Base-by-base conservation (phyloP, 2,797 vertebrate genomes). In the Hippopotamyrus pictus region DNA sequence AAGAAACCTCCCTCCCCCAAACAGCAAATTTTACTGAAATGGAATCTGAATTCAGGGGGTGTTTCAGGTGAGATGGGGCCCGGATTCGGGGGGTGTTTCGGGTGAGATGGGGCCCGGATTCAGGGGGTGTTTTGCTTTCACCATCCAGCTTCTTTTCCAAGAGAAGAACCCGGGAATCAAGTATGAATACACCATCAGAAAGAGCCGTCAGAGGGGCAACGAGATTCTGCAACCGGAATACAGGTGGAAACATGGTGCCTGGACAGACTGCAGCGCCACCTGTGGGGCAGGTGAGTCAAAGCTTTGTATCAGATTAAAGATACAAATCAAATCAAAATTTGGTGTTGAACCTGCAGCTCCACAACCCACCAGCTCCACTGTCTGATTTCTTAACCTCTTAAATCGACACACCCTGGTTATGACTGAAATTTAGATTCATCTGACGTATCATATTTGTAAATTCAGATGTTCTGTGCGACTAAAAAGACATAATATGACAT, bases 181-280 rank as follows among this genome's bases (percentile, higher is more conserved):
- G 82, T 98, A 97, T 12, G 96, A 98, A 93, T 99, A 98, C 92
- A 97, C 94, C 37, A 92, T 98, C 89, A 97, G 95, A 92, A 99
- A 97, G 94, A 95, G 94, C 50, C 95, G 92, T 91, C 91, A 86
- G 44, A 90, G 93, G 44, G 97, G 96, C 91, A 98, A 98, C 88
- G 97, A 98, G 19, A 93, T 98, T 89, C 94, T 93, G 19, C 95
- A 97, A 65, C 95, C 95, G 0, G 92, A 96, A 50, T 98, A 97
- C 93, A 95, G 90, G 86, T 99, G 98, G 98, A 97, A 96, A 82
- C 96, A 97, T 0, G 97, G 98, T 89, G 96, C 92, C 1, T 99
- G 98, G 98, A 97, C 97, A 0, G 94, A 97, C 91, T 99, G 98
- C 94, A 99, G 97, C 92, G 95, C 97, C 82, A 97, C 97, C 0